A percentile compares a stretch with the other conserved stretches of the same genome.
Conservation (phyloP, 2,888 invertebrate species). For the Ectobius pallidus region DNA sequence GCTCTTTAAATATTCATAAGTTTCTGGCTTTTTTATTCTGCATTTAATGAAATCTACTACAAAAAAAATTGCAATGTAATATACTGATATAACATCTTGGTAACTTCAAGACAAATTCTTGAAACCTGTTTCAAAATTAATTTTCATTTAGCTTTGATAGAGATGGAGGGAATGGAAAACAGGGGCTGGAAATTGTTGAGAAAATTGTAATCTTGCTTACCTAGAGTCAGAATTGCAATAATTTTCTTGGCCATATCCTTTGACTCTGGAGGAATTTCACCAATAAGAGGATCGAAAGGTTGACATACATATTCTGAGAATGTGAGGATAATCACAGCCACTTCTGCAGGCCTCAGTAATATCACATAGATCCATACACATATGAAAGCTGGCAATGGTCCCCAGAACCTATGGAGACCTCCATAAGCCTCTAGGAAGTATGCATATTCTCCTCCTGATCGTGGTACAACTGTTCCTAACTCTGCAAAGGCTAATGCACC, state of each 20-base stretch:
- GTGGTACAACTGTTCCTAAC: slow-evolving; percentile 76
- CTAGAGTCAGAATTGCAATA: slow-evolving; percentile 67
- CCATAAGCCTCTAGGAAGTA: slow-evolving; percentile 78
- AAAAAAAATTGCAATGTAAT: no score
- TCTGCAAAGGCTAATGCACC: slow-evolving; percentile 83
- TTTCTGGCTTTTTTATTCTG: no score
- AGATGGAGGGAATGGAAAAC: no score
- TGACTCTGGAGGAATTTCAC: slow-evolving; percentile 54
- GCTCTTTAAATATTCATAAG: no score
- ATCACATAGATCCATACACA: slow-evolving; percentile 80
- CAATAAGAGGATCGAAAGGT: slow-evolving; percentile 63
- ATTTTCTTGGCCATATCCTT: slow-evolving; percentile 62
- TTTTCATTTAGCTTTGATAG: no score
- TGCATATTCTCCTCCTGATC: slow-evolving; percentile 82
- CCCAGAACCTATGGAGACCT: slow-evolving; percentile 69
- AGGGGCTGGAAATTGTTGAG: no score
- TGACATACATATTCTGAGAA: slow-evolving; percentile 77
- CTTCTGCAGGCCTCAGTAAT: slow-evolving; percentile 76
- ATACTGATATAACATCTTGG: no score
- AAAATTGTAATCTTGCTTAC: no score
- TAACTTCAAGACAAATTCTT: no score
- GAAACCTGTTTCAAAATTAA: no score
- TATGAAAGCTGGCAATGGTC: slow-evolving; percentile 74
- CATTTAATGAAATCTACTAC: no score
- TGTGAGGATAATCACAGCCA: slow-evolving; percentile 76